Base-by-base conservation (phyloP, 2,797 vertebrate species). In the Protosalanx chinensis region DNA sequence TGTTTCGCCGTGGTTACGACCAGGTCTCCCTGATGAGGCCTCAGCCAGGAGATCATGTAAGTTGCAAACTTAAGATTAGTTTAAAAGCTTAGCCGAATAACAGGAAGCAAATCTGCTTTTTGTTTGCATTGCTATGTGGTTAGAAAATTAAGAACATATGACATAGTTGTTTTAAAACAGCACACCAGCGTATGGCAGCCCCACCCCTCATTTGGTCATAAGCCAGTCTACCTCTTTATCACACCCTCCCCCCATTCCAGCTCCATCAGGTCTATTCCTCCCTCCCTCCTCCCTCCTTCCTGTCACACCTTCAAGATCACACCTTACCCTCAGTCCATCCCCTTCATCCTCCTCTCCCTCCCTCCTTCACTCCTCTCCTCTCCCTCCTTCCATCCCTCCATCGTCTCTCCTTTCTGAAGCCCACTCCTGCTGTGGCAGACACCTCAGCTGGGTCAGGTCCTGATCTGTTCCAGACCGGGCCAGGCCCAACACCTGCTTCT, bases 1-100 rank as follows among this genome's bases (percentile, higher is more conserved):
- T 95, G 86, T 92, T 94, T 83, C 93, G 93, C 16, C 92, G 92
- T 37, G 93, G 92, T 15, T 96, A 95, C 37, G 93, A 95, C 86
- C 96, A 96, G 81, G 91, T 95, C 41, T 95, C 96, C 51, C 84
- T 96, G 75, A 96, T 96, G 94, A 94, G 94, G 78, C 95, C 93
- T 0, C 95, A 94, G 68, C 93, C 93, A 6, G 95, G 93, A 20
- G 93, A 94, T 81, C 91, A 95, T 89, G 97, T 98, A 87, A 94
- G 92, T 91, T 64, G 32, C 67, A 61, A 73, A 51, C 58, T 66
- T 46, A 13, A 46, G 41, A 46, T 46, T 10, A 46, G 41, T 46
- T 46, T 46, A 46, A 46, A 46, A 46, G 41, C 41, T 13, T 46
- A 46, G 1, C 41, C 41, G 13, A 1, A 70, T 62, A 46, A 37